phyloP scores from a whole-genome alignment of 2,797 vertebrate genomes.

The Chloroceryle amazona region DNA sequence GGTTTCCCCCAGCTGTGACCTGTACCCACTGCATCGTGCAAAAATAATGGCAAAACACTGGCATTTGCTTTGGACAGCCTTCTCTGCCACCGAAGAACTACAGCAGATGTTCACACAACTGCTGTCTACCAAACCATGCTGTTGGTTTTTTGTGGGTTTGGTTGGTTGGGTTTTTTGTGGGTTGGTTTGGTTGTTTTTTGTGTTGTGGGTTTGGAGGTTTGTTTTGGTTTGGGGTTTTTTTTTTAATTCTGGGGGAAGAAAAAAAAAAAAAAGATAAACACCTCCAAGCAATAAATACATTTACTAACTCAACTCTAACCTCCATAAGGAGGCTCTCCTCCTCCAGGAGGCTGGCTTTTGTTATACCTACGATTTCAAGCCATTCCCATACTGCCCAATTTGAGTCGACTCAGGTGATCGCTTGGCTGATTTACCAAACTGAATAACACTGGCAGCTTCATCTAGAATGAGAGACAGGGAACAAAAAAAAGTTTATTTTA shows the following conservation, averaged over 20 bases:
- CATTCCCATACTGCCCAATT: constrained; percentile 98
- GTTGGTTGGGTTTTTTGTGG: too few species aligned
- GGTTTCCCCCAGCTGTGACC: background rate
- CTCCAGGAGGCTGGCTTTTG: background rate
- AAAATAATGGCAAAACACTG: background rate
- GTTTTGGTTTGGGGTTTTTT: too few species aligned
- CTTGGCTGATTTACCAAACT: constrained; percentile 98
- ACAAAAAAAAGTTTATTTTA: background rate
- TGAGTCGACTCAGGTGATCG: constrained; percentile 95
- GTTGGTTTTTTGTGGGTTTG: too few species aligned
- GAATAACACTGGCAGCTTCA: constrained; percentile 97
- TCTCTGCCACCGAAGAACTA: background rate
- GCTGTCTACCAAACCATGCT: background rate
- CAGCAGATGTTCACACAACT: background rate
- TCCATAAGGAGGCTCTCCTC: background rate
- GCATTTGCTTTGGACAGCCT: background rate
- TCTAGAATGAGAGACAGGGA: constrained; percentile 77
- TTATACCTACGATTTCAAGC: constrained; percentile 95
- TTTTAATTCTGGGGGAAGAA: too few species aligned
- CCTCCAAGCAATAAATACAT: background rate
- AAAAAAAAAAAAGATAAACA: background rate
- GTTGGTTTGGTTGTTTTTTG: too few species aligned
- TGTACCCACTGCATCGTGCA: background rate
- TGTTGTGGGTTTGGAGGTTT: background rate
- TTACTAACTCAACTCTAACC: background rate